These are phyloP conservation scores for Sphyrna mokarran DNA, from an alignment of 2,113 vertebrate species.

Conservation along the genomic window DNA sequence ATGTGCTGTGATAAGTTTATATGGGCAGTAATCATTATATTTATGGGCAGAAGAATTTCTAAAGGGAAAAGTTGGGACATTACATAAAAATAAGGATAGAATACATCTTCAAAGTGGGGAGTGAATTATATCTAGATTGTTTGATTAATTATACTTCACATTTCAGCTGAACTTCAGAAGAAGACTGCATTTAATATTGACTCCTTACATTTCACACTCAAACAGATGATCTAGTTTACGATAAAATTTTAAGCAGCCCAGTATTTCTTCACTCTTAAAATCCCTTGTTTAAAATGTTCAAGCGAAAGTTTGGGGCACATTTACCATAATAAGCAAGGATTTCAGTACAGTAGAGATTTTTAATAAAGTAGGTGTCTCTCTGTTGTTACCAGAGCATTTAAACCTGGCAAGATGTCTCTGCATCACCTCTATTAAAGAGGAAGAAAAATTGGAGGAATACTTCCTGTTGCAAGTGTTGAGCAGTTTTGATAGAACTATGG, in stretches of 20 bases:
- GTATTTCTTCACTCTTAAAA: neutral
- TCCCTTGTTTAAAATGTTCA: neutral
- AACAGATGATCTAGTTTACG: neutral
- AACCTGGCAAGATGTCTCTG: neutral
- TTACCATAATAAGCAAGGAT: neutral
- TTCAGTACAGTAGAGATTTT: neutral
- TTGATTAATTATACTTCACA: neutral
- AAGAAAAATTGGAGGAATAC: neutral
- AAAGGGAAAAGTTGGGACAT: neutral
- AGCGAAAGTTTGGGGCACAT: neutral
- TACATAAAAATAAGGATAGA: neutral
- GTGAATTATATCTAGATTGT: neutral
- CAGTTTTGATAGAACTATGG: neutral
- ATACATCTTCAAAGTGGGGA: neutral
- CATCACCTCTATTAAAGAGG: neutral
- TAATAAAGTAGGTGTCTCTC: neutral
- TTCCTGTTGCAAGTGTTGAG: neutral
- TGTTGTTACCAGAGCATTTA: neutral
- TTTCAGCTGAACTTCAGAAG: neutral
- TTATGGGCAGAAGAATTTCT: neutral
- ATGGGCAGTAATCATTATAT: neutral
- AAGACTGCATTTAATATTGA: neutral
- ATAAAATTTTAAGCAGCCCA: neutral
- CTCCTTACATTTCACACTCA: neutral
- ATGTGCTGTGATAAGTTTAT: neutral